Base-by-base conservation (phyloP, 2,113 vertebrate species). In the Galbula dea region DNA sequence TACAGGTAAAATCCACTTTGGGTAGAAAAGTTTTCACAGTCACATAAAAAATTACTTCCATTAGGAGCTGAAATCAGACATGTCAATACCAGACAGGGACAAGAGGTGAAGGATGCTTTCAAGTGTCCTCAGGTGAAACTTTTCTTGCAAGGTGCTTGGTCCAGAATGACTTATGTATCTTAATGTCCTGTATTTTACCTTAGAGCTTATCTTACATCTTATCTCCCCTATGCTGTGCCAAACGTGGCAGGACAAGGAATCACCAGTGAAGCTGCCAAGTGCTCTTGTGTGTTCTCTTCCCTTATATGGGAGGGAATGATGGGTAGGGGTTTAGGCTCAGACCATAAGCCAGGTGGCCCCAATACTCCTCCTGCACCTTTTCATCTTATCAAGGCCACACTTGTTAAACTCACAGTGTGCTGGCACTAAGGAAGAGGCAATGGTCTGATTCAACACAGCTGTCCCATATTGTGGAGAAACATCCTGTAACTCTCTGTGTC, bases 401-500 rank as follows among this genome's bases (percentile, higher is more conserved):
- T 8, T 21, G 26, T 59, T 69, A 57, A 58, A 76, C 59, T 86
- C 2, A 1, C 65, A 36, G 80, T 7, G 51, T 46, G 77, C 15
- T 95, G 92, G 90, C 90, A 83, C 71, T 48, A 36, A 73, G 80
- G 63, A 85, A 59, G 34, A 66, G 81, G 62, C 1, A 8, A 77
- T 15, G 86, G 45, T 54, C 59, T 79, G 67, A 80, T 80, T 54
- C 88, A 85, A 62, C 67, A 76, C 86, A 95, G 93, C 92, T 92
- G 90, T 59, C 59, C 6, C 15, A 16, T 63, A 52, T 3, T 19
- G 78, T 34, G 48, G 55, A 89, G 94, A 86, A 90, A 94, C 90
- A 93, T 97, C 96, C 94, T 95, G 87, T 89, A 69, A 46, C 84
- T 71, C 71, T 84, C 59, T 89, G 83, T 83, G 93, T 96, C 93